These are phyloP conservation scores for Dioctria linearis DNA, from an alignment of 2,888 invertebrate genomes.

Conservation along the genomic window DNA sequence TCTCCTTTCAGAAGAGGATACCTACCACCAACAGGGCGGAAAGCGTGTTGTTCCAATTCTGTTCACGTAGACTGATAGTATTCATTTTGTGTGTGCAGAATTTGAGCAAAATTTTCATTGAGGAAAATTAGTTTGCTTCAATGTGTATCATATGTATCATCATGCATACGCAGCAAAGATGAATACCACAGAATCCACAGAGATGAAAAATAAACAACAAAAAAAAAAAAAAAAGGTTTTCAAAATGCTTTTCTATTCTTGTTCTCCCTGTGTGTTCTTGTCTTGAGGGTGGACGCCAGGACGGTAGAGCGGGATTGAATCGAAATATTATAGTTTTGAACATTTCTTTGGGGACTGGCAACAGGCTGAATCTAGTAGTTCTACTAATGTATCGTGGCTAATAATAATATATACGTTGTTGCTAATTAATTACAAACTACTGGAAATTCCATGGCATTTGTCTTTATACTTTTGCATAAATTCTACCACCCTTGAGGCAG, in stretches of 20 bases:
- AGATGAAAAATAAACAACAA: neutral
- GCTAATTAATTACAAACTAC: conserved; percentile 38
- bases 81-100: neutral
- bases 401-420: conserved; percentile 13
- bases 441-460: conserved; percentile 23
- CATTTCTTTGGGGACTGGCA: neutral
- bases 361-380: neutral
- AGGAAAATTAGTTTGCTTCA: neutral
- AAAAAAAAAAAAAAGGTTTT: neutral
- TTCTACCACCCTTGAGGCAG: neutral
- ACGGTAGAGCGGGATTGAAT: neutral
- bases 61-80: neutral
- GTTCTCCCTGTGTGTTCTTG: neutral
- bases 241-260: conserved; percentile 1
- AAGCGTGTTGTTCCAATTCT: neutral
- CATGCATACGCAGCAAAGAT: neutral
- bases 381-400: conserved; percentile 23
- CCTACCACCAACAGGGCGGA: neutral
- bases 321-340: too few relatives aligned
- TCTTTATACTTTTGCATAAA: neutral
- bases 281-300: conserved; percentile 5
- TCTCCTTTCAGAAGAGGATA: neutral
- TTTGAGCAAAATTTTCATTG: conserved; percentile 20
- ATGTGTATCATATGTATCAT: too few relatives aligned
- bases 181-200: neutral